Percentiles rank a stretch among this genome's conserved stretches.
Conservation (phyloP, 2,797 vertebrate genomes). For the Poeciliopsis turneri region DNA sequence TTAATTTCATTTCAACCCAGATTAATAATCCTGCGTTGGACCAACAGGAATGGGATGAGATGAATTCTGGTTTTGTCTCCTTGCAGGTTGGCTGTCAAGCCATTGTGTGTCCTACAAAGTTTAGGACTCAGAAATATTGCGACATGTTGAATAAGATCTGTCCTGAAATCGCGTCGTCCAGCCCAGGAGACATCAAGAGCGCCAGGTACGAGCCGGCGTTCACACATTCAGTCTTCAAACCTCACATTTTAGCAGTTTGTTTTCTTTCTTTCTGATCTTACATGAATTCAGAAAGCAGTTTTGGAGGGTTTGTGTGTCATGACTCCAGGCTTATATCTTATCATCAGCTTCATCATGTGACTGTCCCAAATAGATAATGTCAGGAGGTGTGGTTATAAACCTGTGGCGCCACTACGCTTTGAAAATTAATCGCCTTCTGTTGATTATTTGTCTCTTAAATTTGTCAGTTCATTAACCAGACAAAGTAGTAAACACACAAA, state of each 20-base stretch:
- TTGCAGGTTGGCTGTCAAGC: slow-evolving; percentile 91
- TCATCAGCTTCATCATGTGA: background rate
- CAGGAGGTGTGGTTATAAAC: background rate
- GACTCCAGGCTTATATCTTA: background rate
- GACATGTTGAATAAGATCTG: slow-evolving; percentile 88
- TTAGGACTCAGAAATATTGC: slow-evolving; percentile 89
- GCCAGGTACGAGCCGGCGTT: slow-evolving; percentile 76
- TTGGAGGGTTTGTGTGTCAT: background rate
- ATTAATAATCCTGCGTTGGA: background rate
- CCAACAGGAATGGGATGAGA: background rate
- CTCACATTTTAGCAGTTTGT: background rate
- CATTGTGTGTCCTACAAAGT: slow-evolving; percentile 87
- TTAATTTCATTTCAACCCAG: too few relatives aligned
- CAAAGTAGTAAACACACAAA: background rate
- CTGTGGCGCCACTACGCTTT: background rate
- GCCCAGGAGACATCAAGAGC: slow-evolving; percentile 86
- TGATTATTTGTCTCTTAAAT: background rate
- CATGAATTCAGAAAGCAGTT: background rate
- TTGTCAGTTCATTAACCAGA: background rate
- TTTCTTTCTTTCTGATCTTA: background rate
- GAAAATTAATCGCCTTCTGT: background rate
- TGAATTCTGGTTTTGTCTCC: slow-evolving; percentile 1
- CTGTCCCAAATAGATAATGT: background rate
- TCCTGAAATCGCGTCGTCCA: slow-evolving; percentile 86
- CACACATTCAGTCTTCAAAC: background rate